These are phyloP conservation scores for Oegoconia quadripuncta DNA, from an alignment of 2,888 invertebrate genomes.

Conservation along the genomic window DNA sequence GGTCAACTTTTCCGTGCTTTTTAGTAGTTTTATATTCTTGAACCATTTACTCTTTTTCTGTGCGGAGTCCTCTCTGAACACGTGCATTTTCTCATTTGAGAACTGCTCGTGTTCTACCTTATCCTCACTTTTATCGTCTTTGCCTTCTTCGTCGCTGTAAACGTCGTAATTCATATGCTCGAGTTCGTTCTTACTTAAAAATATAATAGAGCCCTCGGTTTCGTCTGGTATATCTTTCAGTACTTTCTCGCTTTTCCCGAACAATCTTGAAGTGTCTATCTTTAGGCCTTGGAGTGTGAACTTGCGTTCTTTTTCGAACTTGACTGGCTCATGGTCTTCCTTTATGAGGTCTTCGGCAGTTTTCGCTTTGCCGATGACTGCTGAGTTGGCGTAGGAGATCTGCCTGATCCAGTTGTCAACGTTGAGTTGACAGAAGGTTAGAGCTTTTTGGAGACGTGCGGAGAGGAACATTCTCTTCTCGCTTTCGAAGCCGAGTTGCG, in stretches of 20 bases:
- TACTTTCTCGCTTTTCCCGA: constrained; percentile 74
- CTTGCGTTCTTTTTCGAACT: constrained; percentile 73
- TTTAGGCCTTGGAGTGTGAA: constrained; percentile 74
- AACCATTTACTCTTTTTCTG: constrained; percentile 83
- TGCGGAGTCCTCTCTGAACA: constrained; percentile 68
- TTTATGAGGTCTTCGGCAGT: constrained; percentile 77
- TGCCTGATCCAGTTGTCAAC: constrained; percentile 82
- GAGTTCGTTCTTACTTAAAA: constrained; percentile 82
- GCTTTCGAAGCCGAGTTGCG: constrained; percentile 80
- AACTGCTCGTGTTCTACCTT: constrained; percentile 62
- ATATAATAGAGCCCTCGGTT: constrained; percentile 83
- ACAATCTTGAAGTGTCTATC: constrained; percentile 69
- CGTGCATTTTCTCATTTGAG: constrained; percentile 70
- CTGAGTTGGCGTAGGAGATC: constrained; percentile 73
- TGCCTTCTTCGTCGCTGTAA: constrained; percentile 72
- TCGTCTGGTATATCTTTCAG: constrained; percentile 78
- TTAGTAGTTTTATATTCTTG: constrained; percentile 77
- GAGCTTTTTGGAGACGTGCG: constrained; percentile 81
- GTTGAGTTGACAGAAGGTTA: constrained; percentile 82
- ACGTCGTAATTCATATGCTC: constrained; percentile 81
- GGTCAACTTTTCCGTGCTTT: constrained; percentile 63
- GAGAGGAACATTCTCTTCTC: constrained; percentile 82
- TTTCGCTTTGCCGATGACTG: constrained; percentile 60
- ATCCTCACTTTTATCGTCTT: constrained; percentile 66
- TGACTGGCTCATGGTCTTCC: constrained; percentile 72